Percentiles rank a stretch among this genome's conserved stretches.
Evolutionary conservation across 2,888 invertebrate genomes (phyloP).

Genomic region (Watsonalla binaria): DNA sequence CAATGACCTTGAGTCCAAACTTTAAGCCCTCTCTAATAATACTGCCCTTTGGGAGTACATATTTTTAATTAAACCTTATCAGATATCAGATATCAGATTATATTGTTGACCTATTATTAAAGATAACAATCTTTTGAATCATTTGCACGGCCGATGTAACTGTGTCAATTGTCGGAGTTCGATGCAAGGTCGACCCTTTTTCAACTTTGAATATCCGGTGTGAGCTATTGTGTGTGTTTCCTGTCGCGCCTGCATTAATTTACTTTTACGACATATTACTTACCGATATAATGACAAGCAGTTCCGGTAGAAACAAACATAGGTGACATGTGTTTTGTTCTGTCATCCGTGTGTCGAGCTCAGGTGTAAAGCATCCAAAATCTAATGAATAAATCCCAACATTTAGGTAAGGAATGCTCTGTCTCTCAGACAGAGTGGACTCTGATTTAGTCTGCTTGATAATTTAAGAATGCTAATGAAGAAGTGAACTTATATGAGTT

Average conservation of each 20-base stretch:
- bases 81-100: slow-evolving; percentile 1
- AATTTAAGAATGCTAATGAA: no score
- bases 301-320: slow-evolving; percentile 31
- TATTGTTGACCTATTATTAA: background rate
- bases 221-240: slow-evolving; percentile 55
- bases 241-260: slow-evolving; percentile 61
- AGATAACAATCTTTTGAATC: slow-evolving; percentile 7
- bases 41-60: background rate
- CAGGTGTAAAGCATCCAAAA: no score
- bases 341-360: slow-evolving; percentile 6
- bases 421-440: no score
- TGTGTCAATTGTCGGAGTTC: slow-evolving; percentile 18
- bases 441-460: no score
- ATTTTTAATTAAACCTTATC: background rate
- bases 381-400: no score
- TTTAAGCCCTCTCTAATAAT: background rate
- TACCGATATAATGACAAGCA: slow-evolving; percentile 41
- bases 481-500: no score
- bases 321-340: slow-evolving; percentile 10
- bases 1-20: background rate
- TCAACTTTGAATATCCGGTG: slow-evolving; percentile 56
- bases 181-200: slow-evolving; percentile 60
- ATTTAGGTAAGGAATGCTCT: no score
- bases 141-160: slow-evolving; percentile 13
- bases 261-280: slow-evolving; percentile 57